phyloP scores from a whole-genome alignment of 1,140 invertebrate genomes.

The Cherax destructor region DNA sequence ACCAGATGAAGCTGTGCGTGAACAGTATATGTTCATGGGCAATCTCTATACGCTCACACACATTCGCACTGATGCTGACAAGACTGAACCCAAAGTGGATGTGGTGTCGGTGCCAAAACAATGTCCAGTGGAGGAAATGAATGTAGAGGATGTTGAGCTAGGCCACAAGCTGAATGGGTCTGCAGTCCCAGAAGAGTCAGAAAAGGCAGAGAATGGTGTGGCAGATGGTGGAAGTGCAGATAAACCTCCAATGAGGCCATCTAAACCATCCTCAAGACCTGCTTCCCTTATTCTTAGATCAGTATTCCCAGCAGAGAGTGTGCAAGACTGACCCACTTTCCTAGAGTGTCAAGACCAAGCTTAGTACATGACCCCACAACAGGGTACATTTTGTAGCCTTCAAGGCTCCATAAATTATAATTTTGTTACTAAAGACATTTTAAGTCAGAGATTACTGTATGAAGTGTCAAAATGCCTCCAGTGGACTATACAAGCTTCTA shows the following conservation, averaged over 20 bases:
- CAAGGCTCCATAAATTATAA: not conserved
- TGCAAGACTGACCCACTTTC: constrained; percentile 43
- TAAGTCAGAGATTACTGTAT: not conserved
- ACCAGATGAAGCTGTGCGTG: constrained; percentile 54
- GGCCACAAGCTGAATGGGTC: constrained; percentile 61
- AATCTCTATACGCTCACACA: constrained; percentile 58
- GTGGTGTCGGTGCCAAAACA: constrained; percentile 19
- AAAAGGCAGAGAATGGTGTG: not conserved
- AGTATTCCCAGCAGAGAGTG: constrained; percentile 46
- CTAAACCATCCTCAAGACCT: constrained; percentile 46
- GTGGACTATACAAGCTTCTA: not conserved
- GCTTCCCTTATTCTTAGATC: constrained; percentile 58
- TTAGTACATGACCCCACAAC: not conserved
- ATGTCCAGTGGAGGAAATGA: not conserved
- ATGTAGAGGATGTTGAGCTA: not conserved
- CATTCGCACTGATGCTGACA: constrained; percentile 47
- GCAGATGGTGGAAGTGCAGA: not conserved
- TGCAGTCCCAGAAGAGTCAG: constrained; percentile 35
- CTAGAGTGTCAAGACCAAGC: not conserved
- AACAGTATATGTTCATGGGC: constrained; percentile 66
- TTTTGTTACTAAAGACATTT: not conserved
- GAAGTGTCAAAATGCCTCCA: not conserved
- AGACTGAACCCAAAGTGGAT: constrained; percentile 54
- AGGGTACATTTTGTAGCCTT: not conserved
- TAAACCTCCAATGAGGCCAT: constrained; percentile 22